Percentiles rank a stretch among this genome's conserved stretches.
These are phyloP conservation scores for Camelus bactrianus DNA, from an alignment of 2,113 vertebrate species.

Conservation along the genomic window DNA sequence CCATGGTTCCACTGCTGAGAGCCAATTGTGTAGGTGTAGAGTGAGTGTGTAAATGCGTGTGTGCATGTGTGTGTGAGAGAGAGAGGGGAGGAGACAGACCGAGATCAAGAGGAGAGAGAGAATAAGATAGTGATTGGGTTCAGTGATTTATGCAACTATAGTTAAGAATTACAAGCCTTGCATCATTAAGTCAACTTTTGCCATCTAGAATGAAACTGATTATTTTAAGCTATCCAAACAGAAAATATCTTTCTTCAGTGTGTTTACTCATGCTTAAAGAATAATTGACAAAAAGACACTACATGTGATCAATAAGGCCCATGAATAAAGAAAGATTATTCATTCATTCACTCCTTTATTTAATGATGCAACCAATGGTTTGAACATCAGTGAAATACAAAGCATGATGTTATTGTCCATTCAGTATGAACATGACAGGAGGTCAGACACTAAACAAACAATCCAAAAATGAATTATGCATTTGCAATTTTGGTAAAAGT, in stretches of 20 bases:
- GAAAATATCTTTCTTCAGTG: background rate
- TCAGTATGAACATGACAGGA: background rate
- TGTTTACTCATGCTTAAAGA: background rate
- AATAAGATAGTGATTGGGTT: background rate
- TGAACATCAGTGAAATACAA: background rate
- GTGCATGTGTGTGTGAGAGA: background rate
- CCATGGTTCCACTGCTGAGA: background rate
- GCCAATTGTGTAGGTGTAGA: background rate
- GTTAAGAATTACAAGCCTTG: background rate
- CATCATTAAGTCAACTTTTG: background rate
- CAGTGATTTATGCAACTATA: background rate
- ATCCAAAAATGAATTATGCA: background rate
- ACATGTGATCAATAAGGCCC: background rate
- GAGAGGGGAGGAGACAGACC: background rate
- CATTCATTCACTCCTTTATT: background rate
- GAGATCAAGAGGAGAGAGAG: background rate
- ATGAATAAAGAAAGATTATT: background rate
- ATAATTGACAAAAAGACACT: background rate
- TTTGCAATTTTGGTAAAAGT: background rate
- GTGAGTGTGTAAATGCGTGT: background rate
- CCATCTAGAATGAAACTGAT: background rate
- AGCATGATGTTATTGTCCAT: background rate
- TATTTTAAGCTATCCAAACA: background rate
- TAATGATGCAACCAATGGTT: slow-evolving; percentile 20
- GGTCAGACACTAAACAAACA: background rate